Evolutionary conservation across 2,888 invertebrate genomes (phyloP), one percentile per base, ranked within the genome.

Genomic region (Anticlea derivata): DNA sequence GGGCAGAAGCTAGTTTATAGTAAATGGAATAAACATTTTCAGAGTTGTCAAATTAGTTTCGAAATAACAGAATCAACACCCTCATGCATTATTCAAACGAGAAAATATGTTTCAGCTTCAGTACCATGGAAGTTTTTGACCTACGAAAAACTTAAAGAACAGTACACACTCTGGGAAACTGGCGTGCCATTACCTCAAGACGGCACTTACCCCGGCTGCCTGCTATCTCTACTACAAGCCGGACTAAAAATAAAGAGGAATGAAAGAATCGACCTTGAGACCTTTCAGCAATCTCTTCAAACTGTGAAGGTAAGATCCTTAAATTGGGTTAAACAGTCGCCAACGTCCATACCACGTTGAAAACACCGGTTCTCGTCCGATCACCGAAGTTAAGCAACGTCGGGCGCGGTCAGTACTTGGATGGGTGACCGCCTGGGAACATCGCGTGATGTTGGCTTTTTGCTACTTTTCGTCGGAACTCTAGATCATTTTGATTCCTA

Each of bases 371-470:
- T 82, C 80, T 82, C 82, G 81, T 83, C 82, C 81, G 81, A 84
- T 82, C 82, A 84, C 82, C 80, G 82, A 80, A 80, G 82, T 81
- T 78, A 83, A 81, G 79, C 82, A 81, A 79, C 82, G 73, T 83
- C 78, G 82, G 81, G 80, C 81, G 80, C 66, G 77, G 77, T 83
- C 80, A 82, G 82, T 83, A 81, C 82, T 81, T 84, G 80, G 80
- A 86, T 86, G 86, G 85, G 85, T 85, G 86, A 86, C 85, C 83
- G 82, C 80, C 74, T 79, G 76, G 78, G 70, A 74, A 72, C 68
- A 73, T 68, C 68, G 60, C 73, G 73, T 75, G 73, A 63, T 61
- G 74, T 77, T 77, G n/a, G n/a, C n/a, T n/a, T n/a, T n/a, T n/a
- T n/a, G n/a, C n/a, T n/a, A n/a, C n/a, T n/a, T n/a, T n/a, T n/a